phyloP scores from a whole-genome alignment of 2,113 vertebrate genomes.

The Rhadina sibilatrix region DNA sequence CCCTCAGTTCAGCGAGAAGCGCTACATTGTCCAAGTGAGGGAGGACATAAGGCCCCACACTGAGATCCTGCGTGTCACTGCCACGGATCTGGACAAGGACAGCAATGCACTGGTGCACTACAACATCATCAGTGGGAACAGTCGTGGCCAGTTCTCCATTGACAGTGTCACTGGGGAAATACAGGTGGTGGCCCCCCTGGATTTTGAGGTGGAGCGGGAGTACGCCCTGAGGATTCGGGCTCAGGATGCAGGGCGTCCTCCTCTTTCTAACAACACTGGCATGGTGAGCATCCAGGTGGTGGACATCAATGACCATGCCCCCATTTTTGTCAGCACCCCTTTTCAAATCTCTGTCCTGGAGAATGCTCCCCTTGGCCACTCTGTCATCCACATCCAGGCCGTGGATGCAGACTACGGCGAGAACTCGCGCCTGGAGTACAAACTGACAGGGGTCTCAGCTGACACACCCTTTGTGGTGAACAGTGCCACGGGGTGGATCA shows the following conservation, averaged over 20 bases:
- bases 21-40: conserved; percentile 92
- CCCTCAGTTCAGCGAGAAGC: conserved; percentile 97
- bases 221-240: conserved; percentile 91
- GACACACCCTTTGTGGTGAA: conserved; percentile 94
- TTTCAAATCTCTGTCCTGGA: conserved; percentile 95
- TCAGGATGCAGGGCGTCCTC: conserved; percentile 92
- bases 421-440: conserved; percentile 92
- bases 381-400: conserved; percentile 95
- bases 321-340: conserved; percentile 97
- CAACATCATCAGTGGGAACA: conserved; percentile 97
- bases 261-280: conserved; percentile 95
- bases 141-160: conserved; percentile 93
- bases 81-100: conserved; percentile 92
- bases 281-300: conserved; percentile 94
- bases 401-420: conserved; percentile 93
- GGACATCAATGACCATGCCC: conserved; percentile 95
- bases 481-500: conserved; percentile 94
- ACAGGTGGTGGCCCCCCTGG: conserved; percentile 90
- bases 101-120: conserved; percentile 93
- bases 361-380: conserved; percentile 92
- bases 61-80: conserved; percentile 88
- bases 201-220: conserved; percentile 93
- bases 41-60: conserved; percentile 92
- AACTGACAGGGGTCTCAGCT: conserved; percentile 82
- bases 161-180: conserved; percentile 95